phyloP scores from a whole-genome alignment of 2,888 invertebrate genomes.

The Eupithecia inturbata region DNA sequence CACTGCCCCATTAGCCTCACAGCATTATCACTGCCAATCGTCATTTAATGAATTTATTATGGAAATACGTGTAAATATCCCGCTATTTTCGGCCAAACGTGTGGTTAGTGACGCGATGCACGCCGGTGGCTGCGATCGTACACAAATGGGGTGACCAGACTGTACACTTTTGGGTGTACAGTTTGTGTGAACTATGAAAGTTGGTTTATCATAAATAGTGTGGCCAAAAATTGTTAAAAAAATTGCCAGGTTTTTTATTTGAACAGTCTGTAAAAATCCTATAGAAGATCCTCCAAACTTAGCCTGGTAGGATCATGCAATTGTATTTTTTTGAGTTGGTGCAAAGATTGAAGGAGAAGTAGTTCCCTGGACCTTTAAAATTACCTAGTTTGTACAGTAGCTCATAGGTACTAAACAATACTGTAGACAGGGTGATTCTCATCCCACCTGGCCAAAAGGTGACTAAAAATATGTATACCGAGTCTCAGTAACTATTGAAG shows the following conservation, averaged over 20 bases:
- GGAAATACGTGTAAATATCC: constrained; percentile 53
- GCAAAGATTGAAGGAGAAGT: neutral
- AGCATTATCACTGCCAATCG: constrained; percentile 36
- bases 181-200: neutral
- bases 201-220: neutral
- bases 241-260: neutral
- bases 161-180: neutral
- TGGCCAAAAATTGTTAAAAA: neutral
- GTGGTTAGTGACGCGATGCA: constrained; percentile 54
- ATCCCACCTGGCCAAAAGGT: neutral
- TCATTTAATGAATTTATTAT: constrained; percentile 44
- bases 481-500: neutral
- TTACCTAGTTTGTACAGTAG: neutral
- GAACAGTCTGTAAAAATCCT: neutral
- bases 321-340: neutral
- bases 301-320: neutral
- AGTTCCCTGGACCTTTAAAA: neutral
- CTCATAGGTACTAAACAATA: neutral
- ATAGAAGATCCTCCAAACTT: too few species aligned
- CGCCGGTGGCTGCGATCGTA: constrained; percentile 53
- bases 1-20: neutral
- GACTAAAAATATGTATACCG: neutral
- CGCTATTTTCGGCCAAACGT: constrained; percentile 47
- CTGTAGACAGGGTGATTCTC: too few species aligned
- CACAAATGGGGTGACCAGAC: constrained; percentile 44